Percentiles rank a stretch among this genome's conserved stretches.
phyloP scores from a whole-genome alignment of 2,888 invertebrate species.

The Euphydryas editha region DNA sequence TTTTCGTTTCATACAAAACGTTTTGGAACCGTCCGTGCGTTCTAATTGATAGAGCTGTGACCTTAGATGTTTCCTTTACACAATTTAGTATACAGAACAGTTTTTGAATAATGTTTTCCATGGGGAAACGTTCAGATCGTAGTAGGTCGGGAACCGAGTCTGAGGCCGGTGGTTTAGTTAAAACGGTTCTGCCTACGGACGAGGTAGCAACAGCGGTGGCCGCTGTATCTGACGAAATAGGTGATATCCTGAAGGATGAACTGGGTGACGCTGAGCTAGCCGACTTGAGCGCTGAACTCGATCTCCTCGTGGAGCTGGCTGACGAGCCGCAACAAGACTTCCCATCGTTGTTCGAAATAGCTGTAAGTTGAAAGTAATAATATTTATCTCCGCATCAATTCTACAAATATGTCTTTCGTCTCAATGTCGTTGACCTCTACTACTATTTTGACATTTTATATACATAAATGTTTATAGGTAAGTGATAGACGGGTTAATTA shows the following conservation, averaged over 20 bases:
- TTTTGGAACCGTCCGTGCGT: constrained; percentile 68
- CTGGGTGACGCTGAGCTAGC: constrained; percentile 74
- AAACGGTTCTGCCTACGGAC: constrained; percentile 65
- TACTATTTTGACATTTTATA: constrained; percentile 37
- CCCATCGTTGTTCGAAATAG: constrained; percentile 74
- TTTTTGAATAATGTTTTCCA: constrained; percentile 79
- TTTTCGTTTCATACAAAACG: constrained; percentile 67
- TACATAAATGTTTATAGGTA: constrained; percentile 17
- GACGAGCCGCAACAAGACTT: constrained; percentile 72
- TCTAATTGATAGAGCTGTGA: constrained; percentile 64
- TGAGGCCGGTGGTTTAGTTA: constrained; percentile 65
- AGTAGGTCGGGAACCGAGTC: constrained; percentile 65
- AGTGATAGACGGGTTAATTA: constrained; percentile 28
- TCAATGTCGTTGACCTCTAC: constrained; percentile 42
- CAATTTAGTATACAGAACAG: constrained; percentile 68
- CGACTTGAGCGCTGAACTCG: constrained; percentile 74
- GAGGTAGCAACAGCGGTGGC: constrained; percentile 75
- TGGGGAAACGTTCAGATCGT: constrained; percentile 75
- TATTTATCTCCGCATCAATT: background rate
- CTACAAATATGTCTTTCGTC: constrained; percentile 13
- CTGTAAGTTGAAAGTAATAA: constrained; percentile 59
- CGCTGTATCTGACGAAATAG: constrained; percentile 76
- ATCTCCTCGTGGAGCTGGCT: constrained; percentile 72
- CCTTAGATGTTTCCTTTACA: constrained; percentile 79
- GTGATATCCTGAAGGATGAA: constrained; percentile 77